Conservation (phyloP, 2,113 vertebrate species). For the Pteronura brasiliensis region DNA sequence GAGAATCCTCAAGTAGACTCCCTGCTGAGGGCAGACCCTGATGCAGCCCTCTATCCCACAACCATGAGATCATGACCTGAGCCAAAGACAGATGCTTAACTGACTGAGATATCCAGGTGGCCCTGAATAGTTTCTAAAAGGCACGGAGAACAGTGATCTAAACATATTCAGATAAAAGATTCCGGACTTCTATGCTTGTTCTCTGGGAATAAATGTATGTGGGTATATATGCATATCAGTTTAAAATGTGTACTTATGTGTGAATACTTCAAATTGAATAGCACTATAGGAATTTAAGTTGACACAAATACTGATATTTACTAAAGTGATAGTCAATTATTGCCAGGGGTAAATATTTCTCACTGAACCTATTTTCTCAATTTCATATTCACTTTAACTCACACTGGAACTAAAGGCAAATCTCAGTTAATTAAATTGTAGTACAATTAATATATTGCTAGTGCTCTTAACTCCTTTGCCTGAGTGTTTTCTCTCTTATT, state of each 20-base stretch:
- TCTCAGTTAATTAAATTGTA: background rate
- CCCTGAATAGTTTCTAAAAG: background rate
- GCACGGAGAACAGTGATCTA: background rate
- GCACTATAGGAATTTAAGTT: background rate
- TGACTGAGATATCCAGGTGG: background rate
- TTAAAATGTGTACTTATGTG: background rate
- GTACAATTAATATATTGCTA: background rate
- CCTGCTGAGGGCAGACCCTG: background rate
- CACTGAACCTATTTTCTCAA: background rate
- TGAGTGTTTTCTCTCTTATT: background rate
- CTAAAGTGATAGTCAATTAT: background rate
- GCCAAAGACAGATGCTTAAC: background rate
- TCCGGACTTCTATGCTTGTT: background rate
- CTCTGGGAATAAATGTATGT: background rate
- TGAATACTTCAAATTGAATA: background rate
- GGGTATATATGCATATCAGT: background rate
- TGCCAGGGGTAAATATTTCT: background rate
- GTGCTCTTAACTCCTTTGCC: background rate
- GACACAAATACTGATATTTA: background rate
- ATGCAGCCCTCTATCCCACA: background rate
- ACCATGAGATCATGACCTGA: background rate
- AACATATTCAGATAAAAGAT: background rate
- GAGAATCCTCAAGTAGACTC: background rate
- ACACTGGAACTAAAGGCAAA: background rate
- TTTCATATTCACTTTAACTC: constrained; percentile 14